Base-by-base conservation (phyloP, 2,113 vertebrate genomes). In the Plecturocebus donacophilus region DNA sequence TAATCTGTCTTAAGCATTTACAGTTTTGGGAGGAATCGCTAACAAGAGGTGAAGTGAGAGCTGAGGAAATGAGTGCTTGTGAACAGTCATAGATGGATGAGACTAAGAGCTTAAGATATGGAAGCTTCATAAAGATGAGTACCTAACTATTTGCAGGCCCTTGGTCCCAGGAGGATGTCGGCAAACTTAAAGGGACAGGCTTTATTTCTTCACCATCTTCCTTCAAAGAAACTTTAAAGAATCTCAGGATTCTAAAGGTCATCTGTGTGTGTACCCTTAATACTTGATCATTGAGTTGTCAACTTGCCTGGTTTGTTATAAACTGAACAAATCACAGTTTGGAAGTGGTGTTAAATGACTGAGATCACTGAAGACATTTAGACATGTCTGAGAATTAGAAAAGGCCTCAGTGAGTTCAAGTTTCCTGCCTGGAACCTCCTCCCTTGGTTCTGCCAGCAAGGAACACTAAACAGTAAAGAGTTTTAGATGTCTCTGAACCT, bases 261-360 rank as follows among this genome's bases (percentile, higher is more conserved):
- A 88, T 38, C 20, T 68, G 19, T 47, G 11, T 30, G 17, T 58
- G 6, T 2, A n/a, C 35, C 47, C 13, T 40, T 85, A 81, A 81
- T 27, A 52, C 32, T 64, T 85, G 79, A 92, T 70, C 84, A 95
- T 42, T 21, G 88, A 87, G 40, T 35, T 83, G 76, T 92, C 58
- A 54, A 64, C 35, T 47, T 70, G 45, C 71, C 42, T 0, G 0
- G 35, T 54, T 80, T 88, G 40, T 90, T 79, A 92, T 19, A 66
- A 84, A 66, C 21, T 49, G 47, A 90, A 75, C 21, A 94, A 87
- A 77, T 17, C 32, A 52, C 71, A 27, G 23, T 42, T 82, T 21
- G 42, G 73, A n/a, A 92, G 49, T 27, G 8, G 20, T 52, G 9
- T 8, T 76, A 77, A 66, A 32, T 80, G 64, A 82, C 20, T n/a